A percentile compares a stretch with the other conserved stretches of the same genome.
These are phyloP conservation scores for Cephalopterus ornatus DNA, from an alignment of 2,113 vertebrate genomes.

Conservation along the genomic window DNA sequence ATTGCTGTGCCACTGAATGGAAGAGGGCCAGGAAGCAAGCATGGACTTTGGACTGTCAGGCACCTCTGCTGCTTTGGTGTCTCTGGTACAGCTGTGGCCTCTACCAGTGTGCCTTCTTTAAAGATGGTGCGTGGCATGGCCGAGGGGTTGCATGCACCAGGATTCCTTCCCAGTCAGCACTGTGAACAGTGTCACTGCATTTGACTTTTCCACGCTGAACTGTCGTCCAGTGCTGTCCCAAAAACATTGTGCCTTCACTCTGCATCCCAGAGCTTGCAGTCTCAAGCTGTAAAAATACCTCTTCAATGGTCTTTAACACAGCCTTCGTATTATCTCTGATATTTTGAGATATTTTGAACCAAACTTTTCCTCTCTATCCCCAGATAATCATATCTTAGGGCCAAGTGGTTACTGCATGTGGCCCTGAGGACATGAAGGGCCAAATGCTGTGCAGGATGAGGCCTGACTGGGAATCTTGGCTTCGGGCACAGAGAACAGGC, in stretches of 20 bases:
- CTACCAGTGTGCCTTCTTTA: background rate
- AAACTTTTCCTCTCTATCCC: background rate
- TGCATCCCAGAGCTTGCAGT: background rate
- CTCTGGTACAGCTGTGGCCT: background rate
- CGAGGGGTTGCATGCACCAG: background rate
- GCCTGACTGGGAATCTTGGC: background rate
- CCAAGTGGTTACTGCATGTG: accelerated
- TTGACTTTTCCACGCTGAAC: accelerated
- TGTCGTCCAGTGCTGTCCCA: accelerated
- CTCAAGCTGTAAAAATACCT: background rate
- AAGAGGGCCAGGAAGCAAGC: background rate
- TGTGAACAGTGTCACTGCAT: background rate
- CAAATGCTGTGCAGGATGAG: background rate
- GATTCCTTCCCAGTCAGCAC: background rate
- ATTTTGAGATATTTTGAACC: background rate
- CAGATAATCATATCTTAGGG: background rate
- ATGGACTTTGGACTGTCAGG: background rate
- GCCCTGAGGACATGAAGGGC: background rate
- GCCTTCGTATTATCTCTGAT: background rate
- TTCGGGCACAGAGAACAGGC: background rate
- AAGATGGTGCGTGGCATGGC: background rate
- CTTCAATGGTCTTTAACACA: background rate
- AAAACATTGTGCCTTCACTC: background rate
- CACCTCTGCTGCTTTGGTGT: background rate
- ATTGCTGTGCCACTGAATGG: background rate